Base-by-base conservation (phyloP, 1,140 invertebrate species). In the Scaptomyza pallida region DNA sequence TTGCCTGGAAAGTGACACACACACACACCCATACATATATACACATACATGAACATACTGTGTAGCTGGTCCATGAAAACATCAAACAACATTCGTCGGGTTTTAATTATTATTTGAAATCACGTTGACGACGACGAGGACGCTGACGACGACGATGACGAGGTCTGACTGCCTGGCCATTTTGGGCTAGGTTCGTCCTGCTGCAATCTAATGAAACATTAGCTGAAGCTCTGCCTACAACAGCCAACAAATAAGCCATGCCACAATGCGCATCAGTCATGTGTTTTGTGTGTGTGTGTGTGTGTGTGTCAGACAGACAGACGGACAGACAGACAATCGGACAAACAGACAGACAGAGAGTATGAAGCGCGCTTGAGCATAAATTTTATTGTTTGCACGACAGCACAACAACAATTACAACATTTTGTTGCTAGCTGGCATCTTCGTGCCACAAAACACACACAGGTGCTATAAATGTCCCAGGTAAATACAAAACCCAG, bases 91-190 rank as follows among this genome's bases (percentile, higher is more conserved):
- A 63, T 73, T 74, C 72, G 72, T 74, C 60, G 67, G 71, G 44
- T 71, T 71, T 74, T 74, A 74, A 74, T 74, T 74, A 74, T 74
- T 74, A 74, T 74, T 74, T 74, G 72, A 74, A 74, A 74, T 74
- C 67, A 74, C 67, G 72, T 40, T 70, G 72, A 54, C 67, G 72
- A 44, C 63, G 72, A 54, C 59, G 67, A 43, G 59, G 60, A 71
- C 55, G 47, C n/a, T n/a, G 65, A 70, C 54, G 47, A 30, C 63
- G 72, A 54, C 59, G 67, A 43, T 59, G 60, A 71, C 55, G 47
- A 33, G 48, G 55, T 60, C 54, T 47, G 35, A 19, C 19, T 30
- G 15, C 41, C 16, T 35, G 15, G 6, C 48, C 23, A 51, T n/a
- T n/a, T 52, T 9, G 35, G 16, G 26, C 37, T 13, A 35, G 16